Percentiles rank a stretch among this genome's conserved stretches.
These are phyloP conservation scores for Rhagophthalmus giganteus DNA, from an alignment of 2,888 invertebrate species.

Conservation along the genomic window DNA sequence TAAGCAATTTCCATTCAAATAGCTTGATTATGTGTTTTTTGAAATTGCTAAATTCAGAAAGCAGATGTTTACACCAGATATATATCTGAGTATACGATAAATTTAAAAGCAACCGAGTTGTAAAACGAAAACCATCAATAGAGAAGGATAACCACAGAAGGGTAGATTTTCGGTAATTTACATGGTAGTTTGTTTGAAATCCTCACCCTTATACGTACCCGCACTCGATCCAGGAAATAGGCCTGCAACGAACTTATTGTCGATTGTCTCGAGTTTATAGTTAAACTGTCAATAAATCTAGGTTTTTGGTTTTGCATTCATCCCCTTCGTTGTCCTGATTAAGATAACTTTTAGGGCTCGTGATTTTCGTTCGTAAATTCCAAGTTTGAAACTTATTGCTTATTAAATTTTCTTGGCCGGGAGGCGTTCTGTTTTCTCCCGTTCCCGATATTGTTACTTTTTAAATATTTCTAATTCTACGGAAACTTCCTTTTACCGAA, in stretches of 20 bases:
- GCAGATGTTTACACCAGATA: constrained; percentile 4
- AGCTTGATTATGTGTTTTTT: not conserved
- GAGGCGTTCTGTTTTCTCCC: no score
- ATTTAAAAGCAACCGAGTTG: constrained; percentile 13
- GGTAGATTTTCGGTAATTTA: constrained; percentile 26
- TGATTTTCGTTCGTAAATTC: no score
- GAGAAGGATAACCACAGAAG: constrained; percentile 11
- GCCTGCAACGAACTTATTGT: constrained; percentile 16
- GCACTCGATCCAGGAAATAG: constrained; percentile 9
- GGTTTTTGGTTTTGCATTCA: no score
- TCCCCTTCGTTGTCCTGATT: no score
- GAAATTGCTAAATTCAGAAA: not conserved
- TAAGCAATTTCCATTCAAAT: not conserved
- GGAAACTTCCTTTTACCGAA: no score
- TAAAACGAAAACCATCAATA: constrained; percentile 21
- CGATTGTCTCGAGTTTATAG: constrained; percentile 23
- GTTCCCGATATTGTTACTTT: no score
- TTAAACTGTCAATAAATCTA: constrained; percentile 9
- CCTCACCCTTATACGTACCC: constrained; percentile 14
- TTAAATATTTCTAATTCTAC: no score
- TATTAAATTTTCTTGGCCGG: no score
- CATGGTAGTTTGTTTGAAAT: constrained; percentile 26
- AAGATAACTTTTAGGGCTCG: no score
- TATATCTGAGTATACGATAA: constrained; percentile 4
- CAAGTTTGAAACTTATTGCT: no score